These are phyloP conservation scores for Caligus rogercresseyi DNA, from an alignment of 1,140 invertebrate genomes.

Conservation along the genomic window DNA sequence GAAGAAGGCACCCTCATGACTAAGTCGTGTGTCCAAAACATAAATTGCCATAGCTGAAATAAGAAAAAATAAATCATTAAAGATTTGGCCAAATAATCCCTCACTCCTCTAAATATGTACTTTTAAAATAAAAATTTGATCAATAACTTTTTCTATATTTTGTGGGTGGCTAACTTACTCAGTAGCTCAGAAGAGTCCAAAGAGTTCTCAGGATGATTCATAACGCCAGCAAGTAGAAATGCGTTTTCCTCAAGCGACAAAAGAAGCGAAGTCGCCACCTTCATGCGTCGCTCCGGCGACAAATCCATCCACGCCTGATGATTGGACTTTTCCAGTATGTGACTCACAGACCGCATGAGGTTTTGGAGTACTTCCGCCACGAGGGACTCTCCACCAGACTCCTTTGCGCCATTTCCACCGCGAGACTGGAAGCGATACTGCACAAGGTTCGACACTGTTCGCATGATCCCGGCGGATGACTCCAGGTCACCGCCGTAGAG, in stretches of 20 bases:
- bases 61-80: constrained; percentile 13
- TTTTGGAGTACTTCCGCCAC: constrained; percentile 63
- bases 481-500: constrained; percentile 81
- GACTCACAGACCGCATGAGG: constrained; percentile 68
- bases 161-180: too few species aligned
- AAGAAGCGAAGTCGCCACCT: constrained; percentile 59
- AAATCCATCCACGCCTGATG: constrained; percentile 72
- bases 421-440: constrained; percentile 37
- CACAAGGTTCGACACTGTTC: constrained; percentile 68
- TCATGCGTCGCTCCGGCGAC: constrained; percentile 34
- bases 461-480: constrained; percentile 69
- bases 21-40: constrained; percentile 55
- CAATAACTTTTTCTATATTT: too few species aligned
- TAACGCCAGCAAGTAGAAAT: constrained; percentile 51
- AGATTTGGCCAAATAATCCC: background rate
- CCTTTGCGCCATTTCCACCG: constrained; percentile 41
- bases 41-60: constrained; percentile 57
- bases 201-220: constrained; percentile 5
- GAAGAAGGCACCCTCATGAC: constrained; percentile 46
- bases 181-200: constrained; percentile 12
- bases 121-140: too few species aligned
- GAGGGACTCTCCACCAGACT: constrained; percentile 39
- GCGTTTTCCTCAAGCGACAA: constrained; percentile 79
- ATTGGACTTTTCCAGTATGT: constrained; percentile 59
- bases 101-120: too few species aligned